phyloP scores from a whole-genome alignment of 2,113 vertebrate species.

The Spea bombifrons region DNA sequence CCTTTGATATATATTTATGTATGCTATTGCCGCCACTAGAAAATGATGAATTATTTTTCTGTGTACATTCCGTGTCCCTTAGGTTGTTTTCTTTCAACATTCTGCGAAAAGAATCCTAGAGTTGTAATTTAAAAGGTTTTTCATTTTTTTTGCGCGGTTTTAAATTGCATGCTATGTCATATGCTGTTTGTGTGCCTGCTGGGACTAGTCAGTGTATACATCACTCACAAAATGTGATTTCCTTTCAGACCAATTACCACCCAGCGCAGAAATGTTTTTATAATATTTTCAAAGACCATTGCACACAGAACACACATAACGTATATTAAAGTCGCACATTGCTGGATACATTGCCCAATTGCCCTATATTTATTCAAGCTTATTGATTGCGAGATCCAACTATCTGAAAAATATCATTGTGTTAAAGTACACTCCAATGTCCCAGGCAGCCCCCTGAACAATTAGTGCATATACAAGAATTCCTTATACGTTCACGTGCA shows the following conservation, averaged over 20 bases:
- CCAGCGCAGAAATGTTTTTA: not conserved
- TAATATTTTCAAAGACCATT: not conserved
- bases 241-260: constrained; percentile 3
- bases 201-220: constrained; percentile 10
- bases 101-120: constrained; percentile 1
- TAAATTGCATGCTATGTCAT: constrained; percentile 20
- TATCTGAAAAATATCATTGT: not conserved
- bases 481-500: too few species aligned
- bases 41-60: constrained; percentile 26
- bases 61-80: constrained; percentile 12
- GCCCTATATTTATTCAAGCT: not conserved
- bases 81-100: constrained; percentile 8
- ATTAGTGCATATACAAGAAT: too few species aligned
- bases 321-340: not conserved
- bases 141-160: constrained; percentile 26
- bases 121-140: constrained; percentile 28
- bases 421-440: not conserved
- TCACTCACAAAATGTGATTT: constrained; percentile 18
- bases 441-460: too few species aligned
- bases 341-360: not conserved
- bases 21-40: not conserved
- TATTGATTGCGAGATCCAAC: not conserved
- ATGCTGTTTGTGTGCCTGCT: constrained; percentile 23
- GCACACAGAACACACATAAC: not conserved
- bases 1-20: too few species aligned